Conservation (phyloP, 2,113 vertebrate species). For the Pterocles orientalis region DNA sequence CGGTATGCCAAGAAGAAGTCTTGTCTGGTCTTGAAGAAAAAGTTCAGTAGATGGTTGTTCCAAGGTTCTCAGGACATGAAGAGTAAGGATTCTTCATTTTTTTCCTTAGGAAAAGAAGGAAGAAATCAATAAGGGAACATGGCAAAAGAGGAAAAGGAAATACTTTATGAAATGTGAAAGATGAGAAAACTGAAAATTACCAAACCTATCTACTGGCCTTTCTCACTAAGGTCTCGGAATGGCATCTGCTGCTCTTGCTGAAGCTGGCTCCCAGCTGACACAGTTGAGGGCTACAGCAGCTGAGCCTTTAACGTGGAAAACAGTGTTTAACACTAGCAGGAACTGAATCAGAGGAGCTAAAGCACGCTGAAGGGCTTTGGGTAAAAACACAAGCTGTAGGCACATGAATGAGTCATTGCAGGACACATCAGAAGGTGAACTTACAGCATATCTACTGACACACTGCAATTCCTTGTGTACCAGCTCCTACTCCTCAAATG, state of each 20-base stretch:
- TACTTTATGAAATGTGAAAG: not conserved
- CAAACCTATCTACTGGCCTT: not conserved
- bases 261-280: accelerated
- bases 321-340: not conserved
- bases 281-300: not conserved
- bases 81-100: not conserved
- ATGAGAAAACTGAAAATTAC: not conserved
- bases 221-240: not conserved
- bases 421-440: not conserved
- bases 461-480: not conserved
- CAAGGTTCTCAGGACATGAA: not conserved
- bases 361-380: not conserved
- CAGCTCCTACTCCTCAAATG: not conserved
- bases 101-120: not conserved
- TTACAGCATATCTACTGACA: not conserved
- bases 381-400: not conserved
- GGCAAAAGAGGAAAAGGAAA: not conserved
- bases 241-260: not conserved
- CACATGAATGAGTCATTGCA: not conserved
- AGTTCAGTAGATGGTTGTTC: not conserved
- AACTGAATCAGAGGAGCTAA: not conserved
- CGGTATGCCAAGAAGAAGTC: not conserved
- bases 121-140: not conserved
- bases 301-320: not conserved
- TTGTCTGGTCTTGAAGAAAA: not conserved